Base-by-base conservation (phyloP, 2,113 vertebrate genomes). In the Cariama cristata region DNA sequence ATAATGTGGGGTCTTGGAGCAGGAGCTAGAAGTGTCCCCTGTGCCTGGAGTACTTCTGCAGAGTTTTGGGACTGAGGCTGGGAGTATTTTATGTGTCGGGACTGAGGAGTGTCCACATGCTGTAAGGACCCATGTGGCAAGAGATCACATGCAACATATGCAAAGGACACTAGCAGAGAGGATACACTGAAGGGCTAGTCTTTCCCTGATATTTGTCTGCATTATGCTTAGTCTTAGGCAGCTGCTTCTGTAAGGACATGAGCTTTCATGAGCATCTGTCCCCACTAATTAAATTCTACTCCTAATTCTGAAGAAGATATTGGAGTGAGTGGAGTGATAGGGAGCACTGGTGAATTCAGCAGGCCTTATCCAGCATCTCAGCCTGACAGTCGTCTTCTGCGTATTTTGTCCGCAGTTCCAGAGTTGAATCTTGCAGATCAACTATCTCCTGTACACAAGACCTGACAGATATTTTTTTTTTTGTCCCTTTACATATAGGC, bases 351-450 rank as follows among this genome's bases (percentile, higher is more conserved):
- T 53, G 32, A 77, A 77, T 40, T 55, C 64, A 52, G 24, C 32
- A 77, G 58, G 55, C 11, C 17, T 77, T 49, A 28, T 42, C 13
- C 44, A 79, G 26, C 47, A 24, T 32, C 44, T 66, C 23, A 77
- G 23, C 32, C 69, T 42, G 27, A 8, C 28, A 24, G 11, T 40
- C 24, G 56, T 40, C 30, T 58, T 15, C 20, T 52, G n/a, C 2
- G 6, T 40, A 21, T 58, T 64, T 79, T 63, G 4, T 45, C 30
- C 3, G 1, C 15, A 40, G 15, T 11, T 74, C 33, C 0, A 2
- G 62, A 74, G 38, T 12, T 38, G 21, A 68, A 53, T 73, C 13
- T 45, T 58, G 35, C 38, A 52, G 33, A 45, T 26, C 19, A 7
- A 13, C 22, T 58, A 53, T n/a, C 30, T 73, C 26, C 26, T 33